Conservation (phyloP, 2,113 vertebrate genomes). For the Ammodytes marinus region DNA sequence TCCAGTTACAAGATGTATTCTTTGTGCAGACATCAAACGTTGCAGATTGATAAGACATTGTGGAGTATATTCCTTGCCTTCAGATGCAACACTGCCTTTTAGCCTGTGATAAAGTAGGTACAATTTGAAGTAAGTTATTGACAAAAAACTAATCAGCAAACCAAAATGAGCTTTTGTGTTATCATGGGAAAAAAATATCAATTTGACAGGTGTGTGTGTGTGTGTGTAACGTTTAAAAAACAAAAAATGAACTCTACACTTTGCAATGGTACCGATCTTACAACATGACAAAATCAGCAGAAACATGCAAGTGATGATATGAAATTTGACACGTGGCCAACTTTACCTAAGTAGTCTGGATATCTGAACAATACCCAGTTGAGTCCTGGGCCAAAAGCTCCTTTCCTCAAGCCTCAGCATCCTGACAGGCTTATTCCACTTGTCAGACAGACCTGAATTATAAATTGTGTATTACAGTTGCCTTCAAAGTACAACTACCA, state of each 20-base stretch:
- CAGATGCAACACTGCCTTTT: background rate
- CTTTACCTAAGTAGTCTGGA: slow-evolving; percentile 40
- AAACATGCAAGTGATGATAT: slow-evolving; percentile 19
- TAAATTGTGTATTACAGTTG: slow-evolving; percentile 57
- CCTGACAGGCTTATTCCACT: slow-evolving; percentile 66
- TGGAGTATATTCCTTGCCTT: background rate
- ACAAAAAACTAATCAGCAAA: background rate
- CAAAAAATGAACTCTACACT: background rate
- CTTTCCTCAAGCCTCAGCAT: slow-evolving; percentile 55
- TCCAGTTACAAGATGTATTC: background rate
- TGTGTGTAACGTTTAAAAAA: background rate
- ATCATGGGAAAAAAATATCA: too few species aligned
- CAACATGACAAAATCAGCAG: background rate
- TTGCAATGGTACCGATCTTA: background rate
- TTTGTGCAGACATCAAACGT: background rate
- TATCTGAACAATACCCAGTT: slow-evolving; percentile 51
- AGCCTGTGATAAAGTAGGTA: background rate
- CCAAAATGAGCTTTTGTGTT: background rate
- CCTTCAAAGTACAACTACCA: slow-evolving; percentile 62
- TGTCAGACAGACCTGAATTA: slow-evolving; percentile 68
- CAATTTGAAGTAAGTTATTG: background rate
- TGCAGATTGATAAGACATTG: background rate
- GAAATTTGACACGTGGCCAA: slow-evolving; percentile 37
- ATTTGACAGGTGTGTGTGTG: too few species aligned
- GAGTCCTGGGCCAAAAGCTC: slow-evolving; percentile 52